Evolutionary conservation across 2,888 invertebrate genomes (phyloP), one percentile per base, ranked within the genome.

Genomic region (Ennomos quercinarius): DNA sequence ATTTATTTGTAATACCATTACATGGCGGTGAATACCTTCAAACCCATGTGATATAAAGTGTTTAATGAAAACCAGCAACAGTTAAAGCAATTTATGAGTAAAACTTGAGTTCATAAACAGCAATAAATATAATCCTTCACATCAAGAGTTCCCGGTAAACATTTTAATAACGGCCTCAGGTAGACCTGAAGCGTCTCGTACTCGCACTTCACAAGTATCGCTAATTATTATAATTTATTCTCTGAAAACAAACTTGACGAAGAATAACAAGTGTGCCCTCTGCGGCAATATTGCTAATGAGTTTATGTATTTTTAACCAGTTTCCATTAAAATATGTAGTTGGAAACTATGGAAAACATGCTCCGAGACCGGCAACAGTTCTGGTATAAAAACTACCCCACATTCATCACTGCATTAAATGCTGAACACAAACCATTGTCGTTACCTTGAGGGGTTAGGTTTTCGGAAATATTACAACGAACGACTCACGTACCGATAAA

Each of bases 141-240:
- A 64, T 57, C 52, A 49, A 62, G 61, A 60, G 49, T 62, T 56
- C 10, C 49, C 54, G 37, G 55, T 63, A 62, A 55, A 62, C 64
- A 66, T 66, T 65, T 63, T 70, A 66, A 66, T 65, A 66, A 63
- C 47, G 35, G 41, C 52, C 47, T 41, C 60, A 57, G 57, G 47
- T 44, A 57, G 38, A 36, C 48, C 40, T 10, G 36, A 40, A 61
- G 27, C 27, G 27, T 0, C 27, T 3, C 27, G 64, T 59, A 51
- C 61, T 52, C 42, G 27, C 44, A 46, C 49, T 43, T 50, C 48
- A 61, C 64, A 64, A 67, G 55, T 69, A 62, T 67, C 64, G 57
- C 63, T 71, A 71, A 73, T 76, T 73, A 74, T 72, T 69, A 65
- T 71, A 76, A 76, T 74, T 76, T 77, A 73, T 75, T 67, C 74